Evolutionary conservation across 2,797 vertebrate species (phyloP), one percentile per base, ranked within the genome.

Genomic region (Molossus alvarezi): DNA sequence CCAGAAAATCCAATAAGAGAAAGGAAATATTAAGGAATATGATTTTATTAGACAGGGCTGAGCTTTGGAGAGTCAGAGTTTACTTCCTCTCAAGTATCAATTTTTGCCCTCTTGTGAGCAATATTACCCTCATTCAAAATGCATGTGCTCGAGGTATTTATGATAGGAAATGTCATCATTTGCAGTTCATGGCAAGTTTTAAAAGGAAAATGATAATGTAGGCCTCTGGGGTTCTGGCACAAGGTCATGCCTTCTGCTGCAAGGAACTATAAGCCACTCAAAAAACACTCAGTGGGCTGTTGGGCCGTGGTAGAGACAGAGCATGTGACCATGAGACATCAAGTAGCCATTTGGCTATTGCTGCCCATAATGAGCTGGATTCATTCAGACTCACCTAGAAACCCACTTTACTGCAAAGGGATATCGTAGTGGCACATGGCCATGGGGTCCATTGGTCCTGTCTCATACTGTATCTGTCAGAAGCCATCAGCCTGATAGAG

Each of bases 11-110:
- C 64, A 91, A 1, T 69, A 62, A 75, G 15, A 90, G 21, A 94
- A 83, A 69, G 75, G 55, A 88, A 87, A 96, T 48, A 60, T 77
- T 45, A 72, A 80, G 10, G 55, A 90, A 76, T 65, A 81, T 51
- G 55, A 84, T 85, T 90, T 94, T 92, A n/a, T 95, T 41, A 57
- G 48, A 23, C 57, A 72, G 5, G 6, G 4, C 33, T 76, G 60
- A 81, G 64, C 25, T 94, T 83, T 53, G 55, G 65, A 79, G 21
- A 86, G 79, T 71, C 69, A 57, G 62, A 82, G 15, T 60, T 41
- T 92, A 88, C 64, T 17, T 6, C 51, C 18, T 58, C 9, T 23
- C 45, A 83, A 45, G 21, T 91, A 84, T 75, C n/a, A 73, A 55
- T 33, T 73, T 88, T 96, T 60, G 20, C 15, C 15, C 15, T 64